Conservation (phyloP, 2,797 vertebrate genomes). For the Platalea minor region DNA sequence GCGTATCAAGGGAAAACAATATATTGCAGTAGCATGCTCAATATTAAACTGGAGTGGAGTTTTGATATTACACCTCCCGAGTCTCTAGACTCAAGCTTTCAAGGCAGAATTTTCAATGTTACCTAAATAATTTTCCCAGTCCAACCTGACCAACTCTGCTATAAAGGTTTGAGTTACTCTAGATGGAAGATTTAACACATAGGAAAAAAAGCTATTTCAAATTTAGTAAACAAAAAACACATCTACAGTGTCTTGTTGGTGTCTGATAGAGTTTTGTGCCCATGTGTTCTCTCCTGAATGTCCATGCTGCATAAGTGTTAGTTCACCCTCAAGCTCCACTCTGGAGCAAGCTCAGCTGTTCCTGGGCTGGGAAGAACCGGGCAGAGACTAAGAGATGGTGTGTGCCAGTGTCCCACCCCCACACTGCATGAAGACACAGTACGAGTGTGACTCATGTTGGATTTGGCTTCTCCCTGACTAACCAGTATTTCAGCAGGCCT, state of each 20-base stretch:
- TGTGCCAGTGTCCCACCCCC: neutral
- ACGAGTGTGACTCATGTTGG: neutral
- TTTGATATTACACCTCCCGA: neutral
- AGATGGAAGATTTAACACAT: neutral
- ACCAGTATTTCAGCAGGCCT: constrained; percentile 36
- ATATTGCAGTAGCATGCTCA: neutral
- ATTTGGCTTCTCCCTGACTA: constrained; percentile 40
- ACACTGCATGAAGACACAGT: neutral
- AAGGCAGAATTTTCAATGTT: neutral
- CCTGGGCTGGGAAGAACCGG: neutral
- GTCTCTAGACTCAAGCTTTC: neutral
- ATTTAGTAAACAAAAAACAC: neutral
- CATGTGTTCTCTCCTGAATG: neutral
- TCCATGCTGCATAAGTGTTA: neutral
- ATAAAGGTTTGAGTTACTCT: neutral
- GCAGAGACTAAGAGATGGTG: neutral
- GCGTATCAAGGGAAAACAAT: neutral
- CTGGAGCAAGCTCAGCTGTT: neutral
- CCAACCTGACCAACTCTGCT: neutral
- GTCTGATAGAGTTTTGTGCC: neutral
- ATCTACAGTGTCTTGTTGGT: neutral
- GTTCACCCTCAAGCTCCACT: neutral
- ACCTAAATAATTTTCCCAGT: neutral
- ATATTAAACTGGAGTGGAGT: neutral
- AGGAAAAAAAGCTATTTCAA: neutral